phyloP scores from a whole-genome alignment of 2,113 vertebrate species.

The Prunella himalayana region DNA sequence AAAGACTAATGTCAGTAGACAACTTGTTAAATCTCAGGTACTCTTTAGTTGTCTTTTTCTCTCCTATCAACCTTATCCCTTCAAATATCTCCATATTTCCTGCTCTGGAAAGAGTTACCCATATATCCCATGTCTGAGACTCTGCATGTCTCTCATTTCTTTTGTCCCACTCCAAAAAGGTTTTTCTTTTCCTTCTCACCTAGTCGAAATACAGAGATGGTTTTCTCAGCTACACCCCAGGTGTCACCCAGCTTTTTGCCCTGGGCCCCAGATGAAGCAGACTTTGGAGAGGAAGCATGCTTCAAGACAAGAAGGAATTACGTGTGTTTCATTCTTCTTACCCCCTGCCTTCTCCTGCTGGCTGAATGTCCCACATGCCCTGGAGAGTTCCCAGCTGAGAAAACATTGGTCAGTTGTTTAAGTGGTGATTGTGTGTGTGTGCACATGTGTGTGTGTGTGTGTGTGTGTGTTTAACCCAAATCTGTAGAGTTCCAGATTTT shows the following conservation, averaged over 20 bases:
- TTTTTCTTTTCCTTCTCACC: not conserved
- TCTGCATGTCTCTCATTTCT: not conserved
- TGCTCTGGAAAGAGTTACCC: not conserved
- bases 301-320: not conserved
- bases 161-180: not conserved
- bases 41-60: not conserved
- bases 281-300: not conserved
- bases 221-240: not conserved
- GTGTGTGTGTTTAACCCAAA: not conserved
- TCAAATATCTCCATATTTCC: not conserved
- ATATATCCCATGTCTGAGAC: not conserved
- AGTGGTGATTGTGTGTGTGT: not conserved
- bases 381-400: not conserved
- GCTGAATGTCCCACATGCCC: not conserved
- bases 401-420: not conserved
- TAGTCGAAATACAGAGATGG: not conserved
- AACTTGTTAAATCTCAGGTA: not conserved
- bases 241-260: not conserved
- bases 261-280: accelerated
- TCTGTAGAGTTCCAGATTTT: not conserved
- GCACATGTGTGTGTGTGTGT: too few relatives aligned
- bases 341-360: not conserved
- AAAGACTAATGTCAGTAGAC: not conserved
- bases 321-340: not conserved
- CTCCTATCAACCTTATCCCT: not conserved